Evolutionary conservation across 2,888 invertebrate species (phyloP).

Genomic region (Nomada fabriciana): DNA sequence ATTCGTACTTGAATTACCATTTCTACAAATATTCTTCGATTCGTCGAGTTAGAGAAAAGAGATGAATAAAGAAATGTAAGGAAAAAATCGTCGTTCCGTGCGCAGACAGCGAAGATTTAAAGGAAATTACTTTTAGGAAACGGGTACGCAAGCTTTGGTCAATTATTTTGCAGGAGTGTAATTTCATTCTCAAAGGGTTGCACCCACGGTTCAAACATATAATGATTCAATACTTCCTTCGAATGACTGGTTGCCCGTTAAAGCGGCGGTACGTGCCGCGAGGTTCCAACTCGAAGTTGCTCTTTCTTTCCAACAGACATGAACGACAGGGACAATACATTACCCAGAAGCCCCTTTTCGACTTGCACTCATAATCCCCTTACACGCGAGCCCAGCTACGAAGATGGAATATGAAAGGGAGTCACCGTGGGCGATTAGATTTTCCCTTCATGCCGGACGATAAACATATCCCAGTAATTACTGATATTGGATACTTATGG

Average conservation of each 20-base stretch:
- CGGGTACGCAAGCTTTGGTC: neutral
- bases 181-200: constrained; percentile 24
- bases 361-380: constrained; percentile 68
- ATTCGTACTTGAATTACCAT: neutral
- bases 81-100: neutral
- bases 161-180: constrained; percentile 6
- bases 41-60: neutral
- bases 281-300: constrained; percentile 32
- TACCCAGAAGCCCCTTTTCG: constrained; percentile 58
- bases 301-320: constrained; percentile 54
- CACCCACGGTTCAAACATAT: neutral
- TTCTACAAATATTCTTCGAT: neutral
- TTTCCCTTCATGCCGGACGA: constrained; percentile 41
- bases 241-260: constrained; percentile 23
- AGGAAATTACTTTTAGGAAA: neutral
- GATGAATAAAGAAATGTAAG: neutral
- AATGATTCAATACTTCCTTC: constrained; percentile 27
- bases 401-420: constrained; percentile 63
- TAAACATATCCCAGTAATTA: constrained; percentile 60
- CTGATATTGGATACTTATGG: constrained; percentile 56
- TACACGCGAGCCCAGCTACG: constrained; percentile 45
- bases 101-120: neutral
- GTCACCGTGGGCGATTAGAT: constrained; percentile 57
- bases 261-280: constrained; percentile 16
- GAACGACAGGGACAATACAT: constrained; percentile 47